Evolutionary conservation across 2,113 vertebrate genomes (phyloP).

Genomic region (Nibea albiflora): DNA sequence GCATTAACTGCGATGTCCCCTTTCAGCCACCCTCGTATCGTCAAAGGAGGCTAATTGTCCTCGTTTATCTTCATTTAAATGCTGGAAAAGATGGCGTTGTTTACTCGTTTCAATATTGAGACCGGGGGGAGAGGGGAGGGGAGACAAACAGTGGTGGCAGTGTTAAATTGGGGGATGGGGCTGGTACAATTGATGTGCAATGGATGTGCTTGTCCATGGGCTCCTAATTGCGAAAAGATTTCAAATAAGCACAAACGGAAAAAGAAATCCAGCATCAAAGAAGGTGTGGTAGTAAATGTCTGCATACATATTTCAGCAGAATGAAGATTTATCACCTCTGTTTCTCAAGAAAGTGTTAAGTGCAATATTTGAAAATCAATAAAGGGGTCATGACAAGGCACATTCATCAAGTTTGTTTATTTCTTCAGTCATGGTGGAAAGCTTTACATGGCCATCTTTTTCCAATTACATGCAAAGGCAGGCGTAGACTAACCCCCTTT

Average conservation of each 20-base stretch:
- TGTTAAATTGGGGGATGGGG: slow-evolving; percentile 66
- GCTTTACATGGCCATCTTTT: slow-evolving; percentile 57
- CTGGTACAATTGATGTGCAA: slow-evolving; percentile 53
- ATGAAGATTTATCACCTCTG: slow-evolving; percentile 63
- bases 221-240: slow-evolving; percentile 74
- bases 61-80: slow-evolving; percentile 79
- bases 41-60: slow-evolving; percentile 66
- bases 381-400: slow-evolving; percentile 50
- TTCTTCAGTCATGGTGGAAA: slow-evolving; percentile 45
- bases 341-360: slow-evolving; percentile 68
- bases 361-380: slow-evolving; percentile 76
- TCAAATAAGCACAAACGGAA: slow-evolving; percentile 32
- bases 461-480: slow-evolving; percentile 69
- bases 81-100: slow-evolving; percentile 63
- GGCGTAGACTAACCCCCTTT: slow-evolving; percentile 30
- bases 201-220: slow-evolving; percentile 42
- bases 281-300: neutral
- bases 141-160: slow-evolving; percentile 54
- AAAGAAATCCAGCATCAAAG: neutral
- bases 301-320: slow-evolving; percentile 40
- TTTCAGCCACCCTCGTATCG: slow-evolving; percentile 52
- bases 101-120: slow-evolving; percentile 73
- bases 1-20: slow-evolving; percentile 27
- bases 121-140: slow-evolving; percentile 13
- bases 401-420: slow-evolving; percentile 81